Evolutionary conservation across 2,888 invertebrate genomes (phyloP).

Genomic region (Malthinus seriepunctatus): DNA sequence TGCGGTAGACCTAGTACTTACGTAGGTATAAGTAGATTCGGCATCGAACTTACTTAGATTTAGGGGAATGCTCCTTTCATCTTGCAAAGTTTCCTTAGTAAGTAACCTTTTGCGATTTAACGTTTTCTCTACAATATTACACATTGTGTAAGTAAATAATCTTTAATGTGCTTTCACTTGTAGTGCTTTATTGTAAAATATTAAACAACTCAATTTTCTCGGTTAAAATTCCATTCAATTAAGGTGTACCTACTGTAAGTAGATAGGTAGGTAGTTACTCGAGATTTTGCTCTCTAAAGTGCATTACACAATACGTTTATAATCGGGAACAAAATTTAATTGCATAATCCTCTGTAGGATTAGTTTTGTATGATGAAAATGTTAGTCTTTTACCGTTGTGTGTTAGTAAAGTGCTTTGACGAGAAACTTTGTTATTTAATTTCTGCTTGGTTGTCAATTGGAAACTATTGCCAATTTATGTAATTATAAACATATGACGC

Average conservation of each 20-base stretch:
- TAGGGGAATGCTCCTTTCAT: slow-evolving; percentile 41
- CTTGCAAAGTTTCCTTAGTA: slow-evolving; percentile 22
- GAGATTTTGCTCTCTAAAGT: neutral
- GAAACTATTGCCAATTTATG: slow-evolving; percentile 14
- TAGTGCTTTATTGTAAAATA: too few relatives aligned
- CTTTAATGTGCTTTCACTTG: too few relatives aligned
- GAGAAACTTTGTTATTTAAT: slow-evolving; percentile 12
- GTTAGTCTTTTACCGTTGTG: neutral
- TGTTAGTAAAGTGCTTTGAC: neutral
- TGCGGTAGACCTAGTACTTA: slow-evolving; percentile 42
- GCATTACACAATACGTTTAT: neutral
- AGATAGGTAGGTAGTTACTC: too few relatives aligned
- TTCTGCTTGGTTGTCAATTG: slow-evolving; percentile 7
- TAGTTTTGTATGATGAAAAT: slow-evolving; percentile 4
- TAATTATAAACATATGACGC: slow-evolving; percentile 17
- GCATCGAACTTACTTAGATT: slow-evolving; percentile 36
- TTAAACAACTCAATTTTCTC: too few relatives aligned
- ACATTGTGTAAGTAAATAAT: too few relatives aligned
- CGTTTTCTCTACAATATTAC: neutral
- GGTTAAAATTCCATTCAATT: too few relatives aligned
- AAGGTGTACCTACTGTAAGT: too few relatives aligned
- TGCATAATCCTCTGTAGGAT: slow-evolving; percentile 2
- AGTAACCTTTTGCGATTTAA: slow-evolving; percentile 3
- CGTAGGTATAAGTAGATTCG: slow-evolving; percentile 42
- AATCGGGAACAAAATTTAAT: slow-evolving; percentile 1